phyloP scores from a whole-genome alignment of 2,797 vertebrate genomes.

The Acrossocheilus wenchowensis region DNA sequence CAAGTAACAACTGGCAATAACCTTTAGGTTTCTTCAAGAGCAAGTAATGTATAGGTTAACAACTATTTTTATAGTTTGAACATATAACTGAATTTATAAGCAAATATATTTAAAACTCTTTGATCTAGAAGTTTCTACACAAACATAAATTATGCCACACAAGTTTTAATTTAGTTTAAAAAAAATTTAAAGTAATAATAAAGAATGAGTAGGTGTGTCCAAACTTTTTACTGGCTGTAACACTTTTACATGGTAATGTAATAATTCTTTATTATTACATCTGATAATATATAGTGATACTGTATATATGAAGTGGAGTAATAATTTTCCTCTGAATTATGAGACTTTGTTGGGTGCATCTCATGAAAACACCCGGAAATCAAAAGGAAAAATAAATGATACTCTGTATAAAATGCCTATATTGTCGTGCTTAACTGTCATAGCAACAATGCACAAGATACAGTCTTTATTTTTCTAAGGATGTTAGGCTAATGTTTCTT shows the following conservation, averaged over 20 bases:
- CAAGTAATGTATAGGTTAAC: neutral
- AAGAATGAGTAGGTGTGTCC: neutral
- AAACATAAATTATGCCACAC: neutral
- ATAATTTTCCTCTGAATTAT: neutral
- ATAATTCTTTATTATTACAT: neutral
- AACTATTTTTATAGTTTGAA: neutral
- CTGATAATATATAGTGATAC: neutral
- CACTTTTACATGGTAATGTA: neutral
- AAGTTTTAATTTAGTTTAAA: neutral
- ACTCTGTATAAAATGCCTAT: neutral
- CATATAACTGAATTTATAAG: neutral
- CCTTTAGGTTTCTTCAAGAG: neutral
- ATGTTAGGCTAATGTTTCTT: neutral
- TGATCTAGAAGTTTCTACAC: neutral
- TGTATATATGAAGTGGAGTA: neutral
- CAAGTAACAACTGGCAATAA: neutral
- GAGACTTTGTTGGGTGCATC: neutral
- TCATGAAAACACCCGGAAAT: neutral
- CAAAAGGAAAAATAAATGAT: neutral
- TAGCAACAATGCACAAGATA: neutral
- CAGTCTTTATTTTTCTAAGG: neutral
- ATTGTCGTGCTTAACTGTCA: neutral
- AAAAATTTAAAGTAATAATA: neutral
- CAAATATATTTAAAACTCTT: neutral
- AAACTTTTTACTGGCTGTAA: constrained; percentile 6